Percentiles rank a stretch among this genome's conserved stretches.
These are phyloP conservation scores for Myocastor coypus DNA, from an alignment of 2,113 vertebrate genomes.

Conservation along the genomic window DNA sequence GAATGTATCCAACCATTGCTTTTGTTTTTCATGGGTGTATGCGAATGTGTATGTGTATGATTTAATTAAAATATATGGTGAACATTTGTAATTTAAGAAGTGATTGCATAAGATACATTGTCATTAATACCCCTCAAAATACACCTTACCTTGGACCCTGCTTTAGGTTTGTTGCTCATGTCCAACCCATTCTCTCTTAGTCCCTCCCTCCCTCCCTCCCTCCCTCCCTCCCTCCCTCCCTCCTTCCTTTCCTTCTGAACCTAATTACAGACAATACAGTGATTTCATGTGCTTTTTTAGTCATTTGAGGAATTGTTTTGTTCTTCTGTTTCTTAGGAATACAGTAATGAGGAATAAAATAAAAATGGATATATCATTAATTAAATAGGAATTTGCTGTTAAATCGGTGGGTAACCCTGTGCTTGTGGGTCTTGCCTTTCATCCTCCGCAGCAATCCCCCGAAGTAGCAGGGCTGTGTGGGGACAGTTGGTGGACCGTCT, in stretches of 20 bases:
- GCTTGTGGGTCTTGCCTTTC: neutral
- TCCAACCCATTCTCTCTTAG: fast-evolving
- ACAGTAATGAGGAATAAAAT: neutral
- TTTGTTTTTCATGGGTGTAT: neutral
- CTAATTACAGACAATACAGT: neutral
- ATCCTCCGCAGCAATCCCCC: neutral
- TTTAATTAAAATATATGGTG: neutral
- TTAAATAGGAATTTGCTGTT: neutral
- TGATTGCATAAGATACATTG: neutral
- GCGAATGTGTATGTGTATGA: neutral
- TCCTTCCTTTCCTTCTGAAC: neutral
- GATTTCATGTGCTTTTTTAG: neutral
- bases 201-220: neutral
- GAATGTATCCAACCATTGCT: no score
- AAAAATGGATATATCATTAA: neutral
- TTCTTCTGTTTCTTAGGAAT: neutral
- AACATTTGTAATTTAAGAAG: neutral
- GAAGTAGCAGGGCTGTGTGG: neutral
- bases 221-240: neutral
- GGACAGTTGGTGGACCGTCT: neutral
- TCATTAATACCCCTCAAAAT: neutral
- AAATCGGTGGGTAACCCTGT: neutral
- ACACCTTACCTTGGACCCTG: neutral
- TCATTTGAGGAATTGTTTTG: neutral
- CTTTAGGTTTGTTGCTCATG: neutral